These are phyloP conservation scores for Platyscapa corneri DNA, from an alignment of 1,140 invertebrate genomes.

Conservation along the genomic window DNA sequence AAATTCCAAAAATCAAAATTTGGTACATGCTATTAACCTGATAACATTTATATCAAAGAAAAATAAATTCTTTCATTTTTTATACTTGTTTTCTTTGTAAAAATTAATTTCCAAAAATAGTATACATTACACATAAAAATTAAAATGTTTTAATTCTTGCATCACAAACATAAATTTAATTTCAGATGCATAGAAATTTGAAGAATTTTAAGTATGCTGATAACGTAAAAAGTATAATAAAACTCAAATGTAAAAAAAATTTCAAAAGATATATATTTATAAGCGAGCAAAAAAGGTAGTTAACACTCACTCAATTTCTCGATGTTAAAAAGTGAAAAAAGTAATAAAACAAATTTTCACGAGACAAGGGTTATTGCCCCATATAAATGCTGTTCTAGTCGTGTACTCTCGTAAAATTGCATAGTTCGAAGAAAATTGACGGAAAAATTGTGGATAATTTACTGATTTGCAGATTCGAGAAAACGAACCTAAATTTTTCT, in stretches of 20 bases:
- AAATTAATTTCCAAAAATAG: no score
- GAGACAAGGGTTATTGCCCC: not conserved
- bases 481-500: not conserved
- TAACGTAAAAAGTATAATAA: no score
- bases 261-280: no score
- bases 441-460: not conserved
- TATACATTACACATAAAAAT: no score
- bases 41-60: no score
- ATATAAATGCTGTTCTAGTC: not conserved
- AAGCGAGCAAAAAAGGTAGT: not conserved
- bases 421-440: conserved; percentile 11
- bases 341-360: not conserved
- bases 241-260: not conserved
- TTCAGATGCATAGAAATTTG: no score
- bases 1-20: not conserved
- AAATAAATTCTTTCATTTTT: no score
- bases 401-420: not conserved
- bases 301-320: not conserved
- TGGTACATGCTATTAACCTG: no score
- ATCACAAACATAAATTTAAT: no score
- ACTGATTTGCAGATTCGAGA: not conserved
- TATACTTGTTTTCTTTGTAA: no score
- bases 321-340: not conserved
- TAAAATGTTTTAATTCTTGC: no score
- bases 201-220: no score